phyloP scores from a whole-genome alignment of 2,888 invertebrate species.

The Oligia fasciuncula region DNA sequence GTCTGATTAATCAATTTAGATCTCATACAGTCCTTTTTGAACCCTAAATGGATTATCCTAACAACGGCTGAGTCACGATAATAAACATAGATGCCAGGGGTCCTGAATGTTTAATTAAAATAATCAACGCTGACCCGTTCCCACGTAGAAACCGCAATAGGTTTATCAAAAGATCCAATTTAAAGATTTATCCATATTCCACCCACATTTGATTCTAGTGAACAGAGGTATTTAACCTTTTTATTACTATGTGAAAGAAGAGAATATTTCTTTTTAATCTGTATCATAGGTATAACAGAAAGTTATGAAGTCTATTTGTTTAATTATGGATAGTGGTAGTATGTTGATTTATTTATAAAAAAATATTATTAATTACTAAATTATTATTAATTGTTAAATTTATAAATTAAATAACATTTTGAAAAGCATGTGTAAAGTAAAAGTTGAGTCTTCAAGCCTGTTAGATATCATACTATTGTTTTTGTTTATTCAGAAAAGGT shows the following conservation, averaged over 20 bases:
- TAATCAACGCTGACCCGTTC: slow-evolving; percentile 48
- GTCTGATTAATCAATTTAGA: slow-evolving; percentile 25
- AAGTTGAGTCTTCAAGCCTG: not conserved
- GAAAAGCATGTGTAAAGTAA: not conserved
- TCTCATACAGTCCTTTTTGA: slow-evolving; percentile 28
- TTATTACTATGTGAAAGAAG: not conserved
- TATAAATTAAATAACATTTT: too few species aligned
- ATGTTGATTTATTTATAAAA: not conserved
- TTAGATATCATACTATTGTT: not conserved
- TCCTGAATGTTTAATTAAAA: slow-evolving; percentile 58
- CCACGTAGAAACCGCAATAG: slow-evolving; percentile 6
- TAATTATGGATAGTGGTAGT: rapidly evolving
- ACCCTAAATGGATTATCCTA: slow-evolving; percentile 40
- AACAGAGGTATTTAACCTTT: not conserved
- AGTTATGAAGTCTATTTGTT: not conserved
- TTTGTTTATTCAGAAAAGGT: not conserved
- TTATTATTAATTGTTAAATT: too few species aligned
- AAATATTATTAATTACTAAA: too few species aligned
- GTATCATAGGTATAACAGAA: not conserved
- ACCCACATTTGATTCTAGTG: slow-evolving; percentile 18
- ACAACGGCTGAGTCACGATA: slow-evolving; percentile 32
- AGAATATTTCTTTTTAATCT: not conserved
- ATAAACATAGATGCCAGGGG: slow-evolving; percentile 33
- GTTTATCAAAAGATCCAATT: slow-evolving; percentile 27
- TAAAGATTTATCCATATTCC: slow-evolving; percentile 35